Evolutionary conservation across 2,113 vertebrate species (phyloP).

Genomic region (Bubalus kerabau): DNA sequence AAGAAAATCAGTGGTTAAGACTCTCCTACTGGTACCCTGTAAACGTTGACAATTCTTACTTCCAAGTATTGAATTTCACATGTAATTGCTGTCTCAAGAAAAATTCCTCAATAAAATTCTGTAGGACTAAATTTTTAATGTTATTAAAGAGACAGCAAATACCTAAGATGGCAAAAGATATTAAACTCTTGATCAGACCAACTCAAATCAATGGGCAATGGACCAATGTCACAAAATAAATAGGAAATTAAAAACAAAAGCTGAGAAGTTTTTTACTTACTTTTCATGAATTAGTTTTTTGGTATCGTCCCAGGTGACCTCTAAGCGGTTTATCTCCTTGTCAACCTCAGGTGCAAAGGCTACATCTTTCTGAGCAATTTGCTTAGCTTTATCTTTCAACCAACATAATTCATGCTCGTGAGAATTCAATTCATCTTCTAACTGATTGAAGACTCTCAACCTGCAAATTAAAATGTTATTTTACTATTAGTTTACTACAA

Average conservation of each 20-base stretch:
- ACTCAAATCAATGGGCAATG: background rate
- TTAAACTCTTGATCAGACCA: background rate
- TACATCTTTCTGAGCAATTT: slow-evolving; percentile 90
- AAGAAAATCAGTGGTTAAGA: background rate
- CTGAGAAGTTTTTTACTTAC: slow-evolving; percentile 77
- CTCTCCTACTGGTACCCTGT: background rate
- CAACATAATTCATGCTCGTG: slow-evolving; percentile 92
- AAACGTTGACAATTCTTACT: background rate
- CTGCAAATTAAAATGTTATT: slow-evolving; percentile 77
- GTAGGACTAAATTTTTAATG: background rate
- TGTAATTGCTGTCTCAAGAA: background rate
- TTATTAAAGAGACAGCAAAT: background rate
- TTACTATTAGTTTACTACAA: background rate
- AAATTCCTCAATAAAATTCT: background rate
- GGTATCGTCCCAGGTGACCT: slow-evolving; percentile 87
- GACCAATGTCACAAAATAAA: background rate
- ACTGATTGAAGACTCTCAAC: slow-evolving; percentile 89
- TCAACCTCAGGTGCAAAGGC: slow-evolving; percentile 85
- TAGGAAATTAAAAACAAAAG: background rate
- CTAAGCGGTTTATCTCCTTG: slow-evolving; percentile 84
- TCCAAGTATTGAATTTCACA: background rate
- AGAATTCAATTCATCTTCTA: slow-evolving; percentile 93
- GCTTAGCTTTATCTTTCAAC: slow-evolving; percentile 92
- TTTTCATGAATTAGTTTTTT: slow-evolving; percentile 86
- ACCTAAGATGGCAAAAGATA: background rate